A percentile compares a stretch with the other conserved stretches of the same genome.
Evolutionary conservation across 2,888 invertebrate species (phyloP).

Genomic region (Archaeoteleia sp.): DNA sequence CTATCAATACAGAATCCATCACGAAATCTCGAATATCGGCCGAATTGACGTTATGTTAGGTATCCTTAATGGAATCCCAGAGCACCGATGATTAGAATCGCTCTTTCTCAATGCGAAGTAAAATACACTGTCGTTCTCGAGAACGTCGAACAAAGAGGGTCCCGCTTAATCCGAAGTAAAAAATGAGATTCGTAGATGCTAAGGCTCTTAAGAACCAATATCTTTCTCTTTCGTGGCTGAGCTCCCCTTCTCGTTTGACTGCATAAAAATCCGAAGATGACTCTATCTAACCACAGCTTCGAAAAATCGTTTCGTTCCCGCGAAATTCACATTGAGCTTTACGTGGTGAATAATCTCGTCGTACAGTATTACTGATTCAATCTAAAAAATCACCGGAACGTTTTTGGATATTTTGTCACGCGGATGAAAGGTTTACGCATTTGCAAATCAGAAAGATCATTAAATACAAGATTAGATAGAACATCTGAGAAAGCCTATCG

Average conservation of each 20-base stretch:
- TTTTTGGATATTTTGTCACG: too few species aligned
- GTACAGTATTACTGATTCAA: too few species aligned
- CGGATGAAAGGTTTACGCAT: too few species aligned
- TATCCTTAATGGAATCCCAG: conserved; percentile 34
- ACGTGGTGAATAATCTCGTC: too few species aligned
- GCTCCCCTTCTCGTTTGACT: conserved; percentile 33
- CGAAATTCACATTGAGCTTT: too few species aligned
- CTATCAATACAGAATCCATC: conserved; percentile 24
- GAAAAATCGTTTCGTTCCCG: too few species aligned
- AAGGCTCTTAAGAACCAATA: conserved; percentile 42
- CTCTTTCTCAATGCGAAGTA: conserved; percentile 31
- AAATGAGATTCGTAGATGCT: conserved; percentile 41
- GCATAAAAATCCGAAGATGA: conserved; percentile 26
- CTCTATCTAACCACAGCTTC: too few species aligned
- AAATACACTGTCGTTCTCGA: conserved; percentile 19
- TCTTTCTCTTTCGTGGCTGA: conserved; percentile 32
- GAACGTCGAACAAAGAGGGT: conserved; percentile 32
- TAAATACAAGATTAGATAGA: too few species aligned
- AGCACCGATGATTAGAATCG: conserved; percentile 40
- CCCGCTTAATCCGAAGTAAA: conserved; percentile 43
- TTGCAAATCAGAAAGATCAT: too few species aligned
- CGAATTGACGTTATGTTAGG: conserved; percentile 16
- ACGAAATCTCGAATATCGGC: neutral
- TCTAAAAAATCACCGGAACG: too few species aligned
- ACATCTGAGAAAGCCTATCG: too few species aligned